A percentile compares a stretch with the other conserved stretches of the same genome.
These are phyloP conservation scores for Apis florea DNA, from an alignment of 1,140 invertebrate genomes.

Conservation along the genomic window DNA sequence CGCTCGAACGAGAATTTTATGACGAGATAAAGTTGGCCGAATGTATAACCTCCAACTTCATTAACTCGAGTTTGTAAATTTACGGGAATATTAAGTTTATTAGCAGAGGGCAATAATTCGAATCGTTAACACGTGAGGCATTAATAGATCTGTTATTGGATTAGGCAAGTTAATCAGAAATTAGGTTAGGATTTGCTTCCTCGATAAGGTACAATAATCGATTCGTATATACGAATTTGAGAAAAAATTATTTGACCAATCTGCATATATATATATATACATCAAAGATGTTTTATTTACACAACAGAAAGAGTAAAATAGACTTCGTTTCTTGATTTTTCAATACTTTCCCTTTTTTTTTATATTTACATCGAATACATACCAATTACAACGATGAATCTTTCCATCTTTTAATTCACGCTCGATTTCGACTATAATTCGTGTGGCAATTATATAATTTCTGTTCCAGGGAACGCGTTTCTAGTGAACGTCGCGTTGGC, in stretches of 20 bases:
- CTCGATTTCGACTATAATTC: not conserved
- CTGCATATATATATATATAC: too few relatives aligned
- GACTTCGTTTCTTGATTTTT: too few relatives aligned
- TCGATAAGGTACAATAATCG: not conserved
- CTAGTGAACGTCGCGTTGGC: constrained; percentile 89
- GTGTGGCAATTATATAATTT: not conserved
- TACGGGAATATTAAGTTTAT: not conserved
- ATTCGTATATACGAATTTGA: too few relatives aligned
- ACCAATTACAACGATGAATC: too few relatives aligned
- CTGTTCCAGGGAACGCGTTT: constrained; percentile 87
- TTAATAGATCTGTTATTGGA: not conserved
- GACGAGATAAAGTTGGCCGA: not conserved
- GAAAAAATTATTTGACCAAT: too few relatives aligned
- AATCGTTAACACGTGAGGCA: not conserved
- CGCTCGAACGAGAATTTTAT: not conserved
- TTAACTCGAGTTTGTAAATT: not conserved
- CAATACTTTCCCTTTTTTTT: too few relatives aligned
- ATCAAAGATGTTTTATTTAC: too few relatives aligned
- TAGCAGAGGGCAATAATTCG: not conserved
- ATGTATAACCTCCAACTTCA: too few relatives aligned
- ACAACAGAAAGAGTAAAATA: too few relatives aligned
- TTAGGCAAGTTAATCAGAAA: not conserved
- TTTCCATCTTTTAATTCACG: not conserved
- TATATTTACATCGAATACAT: too few relatives aligned
- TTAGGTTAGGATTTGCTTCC: not conserved